phyloP scores from a whole-genome alignment of 1,140 invertebrate genomes.

The Heliconius hewitsoni region DNA sequence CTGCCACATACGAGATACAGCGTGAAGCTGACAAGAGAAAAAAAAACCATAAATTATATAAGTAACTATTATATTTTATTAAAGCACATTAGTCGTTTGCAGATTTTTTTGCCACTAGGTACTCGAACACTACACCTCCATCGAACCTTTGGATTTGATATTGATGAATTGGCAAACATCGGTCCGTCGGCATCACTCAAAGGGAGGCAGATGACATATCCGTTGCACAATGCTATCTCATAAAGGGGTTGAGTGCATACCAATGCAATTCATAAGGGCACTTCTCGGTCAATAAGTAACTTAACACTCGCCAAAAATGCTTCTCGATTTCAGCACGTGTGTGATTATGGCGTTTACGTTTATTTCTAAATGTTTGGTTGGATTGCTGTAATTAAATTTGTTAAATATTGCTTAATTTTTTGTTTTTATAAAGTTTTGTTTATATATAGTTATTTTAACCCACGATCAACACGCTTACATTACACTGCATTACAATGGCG shows the following conservation, averaged over 20 bases:
- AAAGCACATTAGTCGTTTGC: not conserved
- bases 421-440: no score
- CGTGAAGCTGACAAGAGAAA: no score
- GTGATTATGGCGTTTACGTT: not conserved
- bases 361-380: not conserved
- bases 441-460: no score
- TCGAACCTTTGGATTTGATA: conserved; percentile 32
- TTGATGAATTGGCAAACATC: conserved; percentile 43
- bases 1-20: no score
- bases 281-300: conserved; percentile 65
- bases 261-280: conserved; percentile 76
- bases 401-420: not conserved
- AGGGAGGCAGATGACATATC: conserved; percentile 74
- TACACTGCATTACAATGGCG: no score
- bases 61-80: not conserved
- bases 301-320: conserved; percentile 62
- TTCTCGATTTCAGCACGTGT: conserved; percentile 65
- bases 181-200: conserved; percentile 63
- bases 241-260: conserved; percentile 75
- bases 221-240: conserved; percentile 69
- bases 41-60: no score
- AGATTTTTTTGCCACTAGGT: not conserved
- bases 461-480: no score
- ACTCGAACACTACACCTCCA: conserved; percentile 33
- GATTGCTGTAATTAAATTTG: not conserved